Base-by-base conservation (phyloP, 2,113 vertebrate species). In the Syngnathoides biaculeatus region DNA sequence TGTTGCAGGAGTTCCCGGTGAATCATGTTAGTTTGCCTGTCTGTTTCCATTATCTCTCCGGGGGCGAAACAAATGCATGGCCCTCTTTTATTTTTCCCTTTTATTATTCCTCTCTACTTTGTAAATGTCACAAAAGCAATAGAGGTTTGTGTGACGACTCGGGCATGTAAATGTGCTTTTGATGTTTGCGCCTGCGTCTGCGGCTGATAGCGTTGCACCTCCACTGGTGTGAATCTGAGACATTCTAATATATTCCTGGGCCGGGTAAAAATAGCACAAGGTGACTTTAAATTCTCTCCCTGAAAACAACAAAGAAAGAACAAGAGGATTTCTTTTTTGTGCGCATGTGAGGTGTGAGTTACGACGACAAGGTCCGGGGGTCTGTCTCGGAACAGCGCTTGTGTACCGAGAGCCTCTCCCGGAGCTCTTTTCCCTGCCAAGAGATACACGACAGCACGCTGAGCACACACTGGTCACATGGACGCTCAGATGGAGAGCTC, bases 401-500 rank as follows among this genome's bases (percentile, higher is more conserved):
- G 65, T 65, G 67, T 73, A 62, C 76, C 68, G 71, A 73, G 77
- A 70, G 74, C 43, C 68, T 76, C 71, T 82, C 75, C 30, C 72
- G 47, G 74, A 80, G 55, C 26, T 57, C 55, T 27, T 57, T 57
- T 43, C n/a, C 8, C 26, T 62, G 60, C 60, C 40, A 45, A 26
- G 60, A 61, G 59, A 61, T 40, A 61, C 20, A 40, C 75, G 69
- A 76, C 70, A 72, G 80, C 68, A 60, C 76, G 69, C 82, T 80
- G 73, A 84, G 86, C 81, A 73, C 85, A 89, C 86, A 82, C 61
- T 84, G 86, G 79, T 87, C 89, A 86, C 87, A 88, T 89, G 88
- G 84, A 84, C 47, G 68, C 84, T 89, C 86, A 91, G 90, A 91
- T 91, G 86, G 87, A 85, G 79, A 85, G 86, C 84, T 87, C 82